Conservation (phyloP, 2,888 invertebrate species). For the Spodoptera exigua region DNA sequence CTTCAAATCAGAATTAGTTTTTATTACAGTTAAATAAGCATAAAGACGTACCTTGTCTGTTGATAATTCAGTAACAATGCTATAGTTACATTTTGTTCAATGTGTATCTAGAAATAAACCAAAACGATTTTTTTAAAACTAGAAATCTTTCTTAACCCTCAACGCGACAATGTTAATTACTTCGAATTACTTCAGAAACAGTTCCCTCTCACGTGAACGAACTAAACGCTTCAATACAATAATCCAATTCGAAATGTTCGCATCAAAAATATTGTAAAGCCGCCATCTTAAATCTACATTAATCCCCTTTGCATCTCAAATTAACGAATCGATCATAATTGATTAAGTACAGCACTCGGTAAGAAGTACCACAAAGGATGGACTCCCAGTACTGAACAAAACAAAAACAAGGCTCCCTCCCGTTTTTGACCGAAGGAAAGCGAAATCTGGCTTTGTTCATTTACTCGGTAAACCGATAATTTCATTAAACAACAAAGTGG, state of each 20-base stretch:
- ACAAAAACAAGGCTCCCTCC: slow-evolving; percentile 80
- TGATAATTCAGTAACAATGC: too few species aligned
- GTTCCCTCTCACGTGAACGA: background rate
- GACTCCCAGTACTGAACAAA: slow-evolving; percentile 78
- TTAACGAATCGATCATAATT: slow-evolving; percentile 89
- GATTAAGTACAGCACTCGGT: slow-evolving; percentile 83
- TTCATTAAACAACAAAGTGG: slow-evolving; percentile 89
- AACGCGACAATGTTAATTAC: slow-evolving; percentile 2
- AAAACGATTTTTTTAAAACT: too few species aligned
- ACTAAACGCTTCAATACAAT: slow-evolving; percentile 4
- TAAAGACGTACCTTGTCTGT: too few species aligned
- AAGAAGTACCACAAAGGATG: slow-evolving; percentile 83
- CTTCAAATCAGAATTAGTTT: too few species aligned
- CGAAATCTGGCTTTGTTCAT: slow-evolving; percentile 89
- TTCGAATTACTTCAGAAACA: background rate
- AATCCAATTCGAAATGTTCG: slow-evolving; percentile 25
- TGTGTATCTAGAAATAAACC: too few species aligned
- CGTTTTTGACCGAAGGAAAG: slow-evolving; percentile 84
- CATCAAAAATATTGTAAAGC: slow-evolving; percentile 56
- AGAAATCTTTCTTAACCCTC: background rate
- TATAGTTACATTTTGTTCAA: too few species aligned
- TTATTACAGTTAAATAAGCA: too few species aligned
- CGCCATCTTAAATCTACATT: slow-evolving; percentile 50
- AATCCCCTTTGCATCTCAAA: slow-evolving; percentile 81
- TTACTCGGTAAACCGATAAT: slow-evolving; percentile 89